Evolutionary conservation across 2,797 vertebrate genomes (phyloP), one percentile per base, ranked within the genome.

Genomic region (Tokudaia tokunoshimensis): DNA sequence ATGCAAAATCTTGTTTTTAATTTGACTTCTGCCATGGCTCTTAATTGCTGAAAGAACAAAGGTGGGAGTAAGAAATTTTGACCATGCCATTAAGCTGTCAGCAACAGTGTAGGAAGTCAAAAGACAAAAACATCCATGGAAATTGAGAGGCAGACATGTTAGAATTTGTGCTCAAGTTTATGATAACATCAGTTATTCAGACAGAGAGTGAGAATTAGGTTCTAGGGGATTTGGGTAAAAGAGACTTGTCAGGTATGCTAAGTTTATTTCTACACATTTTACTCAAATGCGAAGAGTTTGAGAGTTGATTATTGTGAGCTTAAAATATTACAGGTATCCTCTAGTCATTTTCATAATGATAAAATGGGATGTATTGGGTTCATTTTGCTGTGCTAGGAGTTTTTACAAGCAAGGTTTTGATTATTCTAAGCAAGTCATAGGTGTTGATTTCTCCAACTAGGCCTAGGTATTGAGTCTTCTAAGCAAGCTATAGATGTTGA

Each of bases 1-100:
- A 29, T 14, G 89, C 82, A 95, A 74, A 91, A 91, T 6, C 13
- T 65, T 47, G 82, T 14, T 79, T 65, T 86, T 92, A 50, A 3
- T 41, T n/a, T 29, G 34, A n/a, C 26, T 31, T 78, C 89, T 44
- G 20, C 31, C 4, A 65, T 44, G 0, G 15, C 50, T 83, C 20
- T 89, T 82, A 59, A 13, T 63, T 76, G 24, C 52, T 65, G 15
- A 89, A 57, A 44, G 41, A 55, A 79, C 14, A 63, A 63, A 85
- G 26, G 24, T 14, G 11, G 15, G 57, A 59, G 19, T 61, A 59
- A 79, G 41, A 7, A 41, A 9, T 78, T 87, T 80, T 20, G 59
- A 7, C 34, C 37, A 0, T 65, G 13, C 7, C 6, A 6, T 9
- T 78, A 7, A 44, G 72, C 47, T 90, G 89, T 37, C 13, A 85